Base-by-base conservation (phyloP, 2,888 invertebrate genomes). In the Oscheius myriophilus region DNA sequence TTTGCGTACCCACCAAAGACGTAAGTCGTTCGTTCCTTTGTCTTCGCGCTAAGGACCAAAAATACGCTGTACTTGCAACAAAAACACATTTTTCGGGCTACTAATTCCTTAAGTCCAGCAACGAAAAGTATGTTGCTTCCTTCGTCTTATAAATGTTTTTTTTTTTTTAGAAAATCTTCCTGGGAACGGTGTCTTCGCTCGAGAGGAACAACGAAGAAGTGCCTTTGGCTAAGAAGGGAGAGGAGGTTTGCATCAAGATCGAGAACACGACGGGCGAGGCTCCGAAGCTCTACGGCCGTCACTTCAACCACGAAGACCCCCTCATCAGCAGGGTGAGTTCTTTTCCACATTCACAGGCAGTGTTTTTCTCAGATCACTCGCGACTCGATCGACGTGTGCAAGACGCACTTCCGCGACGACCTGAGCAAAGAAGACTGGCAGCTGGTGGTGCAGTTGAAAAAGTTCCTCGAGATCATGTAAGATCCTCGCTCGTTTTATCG, bases 371-470 rank as follows among this genome's bases (percentile, higher is more conserved):
- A 96, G 95, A 96, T 98, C 86, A 93, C 93, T 62, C 92, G 98
- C 66, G 94, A 96, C 87, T 96, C 96, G 76, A 99, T 99, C 87
- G 97, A 99, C 89, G 96, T 95, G 11, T 96, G 97, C 89, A 99
- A 99, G 89, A 93, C 96, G 84, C 95, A 96, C 89, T 99, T 98
- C 91, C 91, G 98, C 75, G 96, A 96, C 83, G 98, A 99, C 88
- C 91, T 99, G 84, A 89, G 92, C 86, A 98, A 96, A 89, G 91
- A 92, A 79, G 98, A 99, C 88, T 99, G 98, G 98, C 93, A 94
- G 87, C 90, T 99, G 75, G 95, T 98, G 92, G 93, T 97, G 70
- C 96, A 98, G 89, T 90, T 99, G 87, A 99, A 99, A 90, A 97
- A 96, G 89, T 90, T 92, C 84, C 96, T 99, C 90, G 92, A 95